Conservation (phyloP, 2,113 vertebrate genomes). For the Psephotus haematonotus region DNA sequence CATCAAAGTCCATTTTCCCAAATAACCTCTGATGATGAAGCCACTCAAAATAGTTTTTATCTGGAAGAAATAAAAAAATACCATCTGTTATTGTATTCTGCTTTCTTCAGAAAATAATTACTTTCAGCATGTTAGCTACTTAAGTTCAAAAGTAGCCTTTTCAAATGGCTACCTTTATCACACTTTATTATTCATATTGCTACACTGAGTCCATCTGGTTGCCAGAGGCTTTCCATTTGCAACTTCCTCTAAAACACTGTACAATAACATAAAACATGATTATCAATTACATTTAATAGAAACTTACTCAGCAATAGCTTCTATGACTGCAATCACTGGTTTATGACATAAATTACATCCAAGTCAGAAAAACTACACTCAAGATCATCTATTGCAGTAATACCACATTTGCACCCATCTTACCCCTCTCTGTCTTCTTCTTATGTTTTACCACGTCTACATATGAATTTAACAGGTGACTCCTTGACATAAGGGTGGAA, state of each 20-base stretch:
- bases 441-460: neutral
- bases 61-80: slow-evolving; percentile 73
- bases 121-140: neutral
- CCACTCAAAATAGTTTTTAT: slow-evolving; percentile 99
- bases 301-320: neutral
- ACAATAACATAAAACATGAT: neutral
- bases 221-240: neutral
- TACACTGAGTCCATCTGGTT: neutral
- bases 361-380: neutral
- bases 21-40: slow-evolving; percentile 97
- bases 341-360: neutral
- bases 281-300: neutral
- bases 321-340: neutral
- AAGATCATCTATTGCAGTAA: neutral
- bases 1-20: slow-evolving; percentile 99
- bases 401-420: neutral
- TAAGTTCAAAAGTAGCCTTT: neutral
- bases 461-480: neutral
- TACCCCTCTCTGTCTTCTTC: neutral
- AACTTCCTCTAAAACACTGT: neutral
- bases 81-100: neutral
- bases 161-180: neutral
- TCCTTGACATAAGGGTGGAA: neutral
- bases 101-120: neutral
- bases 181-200: neutral